Base-by-base conservation (phyloP, 2,888 invertebrate genomes). In the Tethea ocularis region DNA sequence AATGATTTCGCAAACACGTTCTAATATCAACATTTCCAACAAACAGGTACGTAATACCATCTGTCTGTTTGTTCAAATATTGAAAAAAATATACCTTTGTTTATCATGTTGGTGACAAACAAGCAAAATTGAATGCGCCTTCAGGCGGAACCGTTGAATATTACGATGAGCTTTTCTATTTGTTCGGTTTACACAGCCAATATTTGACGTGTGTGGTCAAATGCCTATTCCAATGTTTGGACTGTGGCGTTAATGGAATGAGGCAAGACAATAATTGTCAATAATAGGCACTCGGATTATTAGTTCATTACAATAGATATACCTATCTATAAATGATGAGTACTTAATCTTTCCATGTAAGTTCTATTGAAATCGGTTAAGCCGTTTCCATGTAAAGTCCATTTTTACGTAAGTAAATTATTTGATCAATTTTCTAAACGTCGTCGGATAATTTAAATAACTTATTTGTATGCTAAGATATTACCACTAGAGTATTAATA, bases 41-140 rank as follows among this genome's bases (percentile, higher is more conserved):
- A 64, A 61, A 67, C 22, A 46, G 20, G 36, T 23, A 33, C 55
- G 33, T 15, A 56, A 68, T 53, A 63, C 60, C 61, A 66, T 64
- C 62, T 52, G 20, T 17, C 57, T 56, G 60, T 66, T 57, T 66
- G 57, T 69, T 70, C 69, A 72, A 71, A 76, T 78, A 69, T 69
- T 60, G 60, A 64, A 64, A 66, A 81, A 77, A 78, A 71, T 76
- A 74, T 70, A 69, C 59, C 58, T 29, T 51, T 80, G 78, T 83
- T 82, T 80, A 77, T 66, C 64, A 56, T 62, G 68, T 67, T 63
- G 66, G 67, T 62, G 71, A 75, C 80, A 83, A 81, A 83, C 82
- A 83, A 78, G 75, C 70, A 66, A 72, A 76, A 83, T 77, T 81
- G 82, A 75, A 80, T 69, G 66, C 62, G 59, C 61, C 53, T 60